Conservation (phyloP, 2,888 invertebrate species). For the Erebia epiphron region DNA sequence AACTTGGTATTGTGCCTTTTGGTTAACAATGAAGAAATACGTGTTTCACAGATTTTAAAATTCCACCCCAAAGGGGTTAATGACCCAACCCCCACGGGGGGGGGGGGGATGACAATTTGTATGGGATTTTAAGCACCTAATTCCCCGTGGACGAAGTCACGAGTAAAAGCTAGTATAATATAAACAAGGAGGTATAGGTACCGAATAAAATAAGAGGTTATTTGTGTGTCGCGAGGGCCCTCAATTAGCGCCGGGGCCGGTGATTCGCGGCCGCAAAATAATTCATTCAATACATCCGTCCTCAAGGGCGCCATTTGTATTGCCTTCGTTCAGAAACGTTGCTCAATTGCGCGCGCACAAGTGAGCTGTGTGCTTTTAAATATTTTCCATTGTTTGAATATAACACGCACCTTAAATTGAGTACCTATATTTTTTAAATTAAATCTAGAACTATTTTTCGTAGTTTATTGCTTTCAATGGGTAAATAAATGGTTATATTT, state of each 20-base stretch:
- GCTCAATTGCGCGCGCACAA: slow-evolving; percentile 62
- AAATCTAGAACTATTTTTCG: not conserved
- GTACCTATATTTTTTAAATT: not conserved
- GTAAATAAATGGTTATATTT: too few relatives aligned
- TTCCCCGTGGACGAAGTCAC: too few relatives aligned
- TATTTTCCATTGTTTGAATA: slow-evolving; percentile 49
- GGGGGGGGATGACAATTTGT: too few relatives aligned
- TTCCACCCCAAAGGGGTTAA: too few relatives aligned
- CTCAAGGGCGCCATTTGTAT: slow-evolving; percentile 34
- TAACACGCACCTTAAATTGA: slow-evolving; percentile 10
- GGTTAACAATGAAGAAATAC: too few relatives aligned
- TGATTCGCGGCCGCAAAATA: slow-evolving; percentile 31
- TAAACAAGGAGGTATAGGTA: slow-evolving; percentile 4
- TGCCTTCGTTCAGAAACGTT: slow-evolving; percentile 42
- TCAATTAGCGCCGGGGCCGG: slow-evolving; percentile 28
- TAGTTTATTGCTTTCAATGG: too few relatives aligned
- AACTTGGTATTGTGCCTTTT: too few relatives aligned
- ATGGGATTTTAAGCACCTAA: too few relatives aligned
- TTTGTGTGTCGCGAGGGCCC: slow-evolving; percentile 22
- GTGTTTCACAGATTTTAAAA: too few relatives aligned
- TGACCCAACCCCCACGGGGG: too few relatives aligned
- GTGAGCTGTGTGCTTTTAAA: slow-evolving; percentile 48
- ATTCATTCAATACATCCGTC: slow-evolving; percentile 27
- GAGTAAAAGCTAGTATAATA: not conserved
- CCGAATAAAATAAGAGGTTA: slow-evolving; percentile 17